phyloP scores from a whole-genome alignment of 2,888 invertebrate species.

The Dusona sp. region DNA sequence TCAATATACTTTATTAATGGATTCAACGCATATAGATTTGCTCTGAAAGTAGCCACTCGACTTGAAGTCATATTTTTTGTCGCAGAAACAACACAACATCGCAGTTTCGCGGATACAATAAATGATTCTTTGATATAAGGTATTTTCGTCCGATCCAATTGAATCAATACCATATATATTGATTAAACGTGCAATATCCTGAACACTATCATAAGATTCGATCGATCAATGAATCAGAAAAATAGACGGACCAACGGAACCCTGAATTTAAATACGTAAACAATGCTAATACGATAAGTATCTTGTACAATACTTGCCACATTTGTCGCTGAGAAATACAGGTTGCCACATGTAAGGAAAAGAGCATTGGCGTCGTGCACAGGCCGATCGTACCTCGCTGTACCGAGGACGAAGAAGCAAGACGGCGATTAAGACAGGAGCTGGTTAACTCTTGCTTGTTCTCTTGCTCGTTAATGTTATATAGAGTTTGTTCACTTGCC shows the following conservation, averaged over 20 bases:
- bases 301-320: constrained; percentile 1
- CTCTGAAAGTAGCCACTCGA: not conserved
- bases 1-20: constrained; percentile 8
- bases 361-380: constrained; percentile 58
- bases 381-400: constrained; percentile 73
- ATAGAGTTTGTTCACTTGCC: constrained; percentile 46
- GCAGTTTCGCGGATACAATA: not conserved
- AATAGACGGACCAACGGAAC: not conserved
- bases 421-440: constrained; percentile 75
- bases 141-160: not conserved
- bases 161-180: not conserved
- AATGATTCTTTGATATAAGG: not conserved
- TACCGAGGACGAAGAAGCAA: constrained; percentile 73
- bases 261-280: not conserved
- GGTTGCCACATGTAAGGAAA: constrained; percentile 56
- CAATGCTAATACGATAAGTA: not conserved
- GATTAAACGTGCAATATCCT: not conserved
- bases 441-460: constrained; percentile 53
- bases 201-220: not conserved
- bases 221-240: not conserved
- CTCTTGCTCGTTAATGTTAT: constrained; percentile 49
- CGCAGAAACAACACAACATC: not conserved
- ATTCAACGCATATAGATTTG: not conserved
- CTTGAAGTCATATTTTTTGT: not conserved
- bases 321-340: not conserved